Conservation (phyloP, 2,113 vertebrate genomes). For the Zosterops pallidus region DNA sequence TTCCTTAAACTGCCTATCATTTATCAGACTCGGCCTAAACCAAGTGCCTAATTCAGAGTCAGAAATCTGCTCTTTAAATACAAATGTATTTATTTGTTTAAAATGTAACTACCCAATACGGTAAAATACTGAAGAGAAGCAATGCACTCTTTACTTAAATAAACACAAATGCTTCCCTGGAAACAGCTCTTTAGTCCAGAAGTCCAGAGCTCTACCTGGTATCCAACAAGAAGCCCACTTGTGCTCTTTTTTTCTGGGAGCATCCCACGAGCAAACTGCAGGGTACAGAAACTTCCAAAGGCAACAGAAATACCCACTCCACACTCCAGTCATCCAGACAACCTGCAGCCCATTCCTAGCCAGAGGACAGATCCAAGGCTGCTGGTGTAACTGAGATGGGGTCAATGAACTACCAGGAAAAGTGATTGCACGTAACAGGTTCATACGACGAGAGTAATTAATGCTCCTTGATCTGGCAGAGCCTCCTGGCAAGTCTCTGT, state of each 20-base stretch:
- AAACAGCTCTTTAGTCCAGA: background rate
- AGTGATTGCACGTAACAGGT: background rate
- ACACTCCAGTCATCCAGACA: background rate
- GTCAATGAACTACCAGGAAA: slow-evolving; percentile 9
- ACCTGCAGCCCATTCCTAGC: background rate
- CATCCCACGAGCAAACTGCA: background rate
- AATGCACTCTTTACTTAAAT: background rate
- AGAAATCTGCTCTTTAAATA: background rate
- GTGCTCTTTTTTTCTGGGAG: background rate
- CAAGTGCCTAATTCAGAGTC: background rate
- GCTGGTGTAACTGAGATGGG: background rate
- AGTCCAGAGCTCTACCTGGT: background rate
- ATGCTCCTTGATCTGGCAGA: background rate
- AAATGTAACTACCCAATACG: background rate
- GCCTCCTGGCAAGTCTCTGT: background rate
- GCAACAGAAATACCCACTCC: background rate
- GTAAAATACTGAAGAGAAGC: background rate
- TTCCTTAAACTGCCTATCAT: background rate
- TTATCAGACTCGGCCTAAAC: background rate
- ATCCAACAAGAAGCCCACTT: background rate
- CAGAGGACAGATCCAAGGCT: background rate
- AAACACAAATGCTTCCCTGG: background rate
- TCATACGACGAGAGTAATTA: background rate
- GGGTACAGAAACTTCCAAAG: background rate
- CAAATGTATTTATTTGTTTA: background rate